Evolutionary conservation across 1,140 invertebrate genomes (phyloP), one percentile per base, ranked within the genome.

Genomic region (Cecropterus lyciades): DNA sequence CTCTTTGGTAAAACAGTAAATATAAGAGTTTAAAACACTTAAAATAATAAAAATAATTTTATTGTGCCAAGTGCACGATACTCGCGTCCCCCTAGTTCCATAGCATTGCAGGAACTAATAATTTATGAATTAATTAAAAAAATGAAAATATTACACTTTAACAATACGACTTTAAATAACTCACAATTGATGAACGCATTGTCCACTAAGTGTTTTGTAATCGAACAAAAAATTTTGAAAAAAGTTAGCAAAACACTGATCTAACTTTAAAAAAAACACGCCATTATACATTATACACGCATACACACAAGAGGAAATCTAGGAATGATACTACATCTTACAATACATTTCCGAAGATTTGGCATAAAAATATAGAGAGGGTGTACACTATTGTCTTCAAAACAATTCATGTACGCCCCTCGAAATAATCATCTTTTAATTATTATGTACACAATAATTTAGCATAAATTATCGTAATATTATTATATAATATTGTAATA

Each of bases 1-100:
- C 67, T 75, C 69, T 70, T 69, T 73, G 65, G 57, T 62, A 70
- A 65, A 65, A 13, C 4, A n/a, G n/a, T n/a, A n/a, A 65, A 69
- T 33, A 33, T 33, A 33, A 0, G 9, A 33, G 30, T 8, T 10
- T 33, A 33, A 9, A 33, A 8, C 30, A 1, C 30, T 33, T 33
- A 33, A 7, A 33, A 33, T 9, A 10, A 33, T 33, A 33, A 33
- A 33, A 33, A 24, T 24, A 24, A 24, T 24, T 24, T 24, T 24
- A 24, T 24, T 30, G 27, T 37, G 11, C 33, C 2, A 11, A 11
- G 33, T 37, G 33, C 33, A 37, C 33, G 33, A 11, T 11, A 37
- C 33, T 37, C 3, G 30, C 30, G 30, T n/a, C 30, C 30, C 30
- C 1, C 7, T 37, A n/a, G 10, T 37, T 37, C 7, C 9, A 37